Base-by-base conservation (phyloP, 2,888 invertebrate species). In the Melipona bicolor region DNA sequence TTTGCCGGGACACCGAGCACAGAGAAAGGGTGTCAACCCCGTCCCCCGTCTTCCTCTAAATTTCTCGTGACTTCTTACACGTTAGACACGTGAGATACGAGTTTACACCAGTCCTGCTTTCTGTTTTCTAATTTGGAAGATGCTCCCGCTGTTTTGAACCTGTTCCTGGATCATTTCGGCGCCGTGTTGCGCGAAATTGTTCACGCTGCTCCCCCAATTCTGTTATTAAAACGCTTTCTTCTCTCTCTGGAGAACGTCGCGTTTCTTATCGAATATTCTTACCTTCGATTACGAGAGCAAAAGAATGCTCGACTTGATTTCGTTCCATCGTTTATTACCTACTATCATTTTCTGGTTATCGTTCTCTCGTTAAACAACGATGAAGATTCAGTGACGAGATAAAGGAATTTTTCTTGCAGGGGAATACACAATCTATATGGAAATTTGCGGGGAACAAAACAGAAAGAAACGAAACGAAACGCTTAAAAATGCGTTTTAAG, bases 91-190 rank as follows among this genome's bases (percentile, higher is more conserved):
- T 43, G 61, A 80, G 62, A 79, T 67, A 54, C 43, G 62, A 64
- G 62, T 79, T 54, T 69, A 69, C 36, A 21, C 19, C 19, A 61
- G 15, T 9, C 36, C 70, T n/a, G 59, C 19, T 36, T 70, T 70
- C 61, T 21, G 61, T 32, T 67, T 65, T 74, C 65, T 74, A 74
- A 74, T 74, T 74, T 74, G 4, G 74, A 43, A 74, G 54, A 64
- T 74, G 64, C 74, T 6, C n/a, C 9, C n/a, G 17, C 43, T 59
- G 6, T 49, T 59, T 59, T 49, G 49, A 49, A 27, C 43, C 71
- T 24, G 15, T 27, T 9, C 2, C 24, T 6, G 17, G 32, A 65
- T 74, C 43, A 64, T 65, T 36, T 36, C 24, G 3, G 24, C 5
- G 9, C 19, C 36, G 54, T 74, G 24, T 27, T 54, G 74, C 43